Evolutionary conservation across 1,140 invertebrate species (phyloP).

Genomic region (Drosophila willistoni): DNA sequence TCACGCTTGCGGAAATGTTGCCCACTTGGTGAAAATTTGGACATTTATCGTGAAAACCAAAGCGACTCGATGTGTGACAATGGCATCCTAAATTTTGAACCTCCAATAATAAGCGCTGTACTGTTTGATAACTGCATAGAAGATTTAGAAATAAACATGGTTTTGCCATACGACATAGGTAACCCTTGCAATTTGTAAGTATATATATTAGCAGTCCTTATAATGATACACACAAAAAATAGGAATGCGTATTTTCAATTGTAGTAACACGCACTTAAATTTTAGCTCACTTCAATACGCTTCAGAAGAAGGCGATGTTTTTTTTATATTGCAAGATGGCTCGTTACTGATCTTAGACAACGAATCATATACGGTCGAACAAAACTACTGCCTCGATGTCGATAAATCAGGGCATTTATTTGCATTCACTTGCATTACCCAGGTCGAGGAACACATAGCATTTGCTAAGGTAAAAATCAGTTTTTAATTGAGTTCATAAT

Average conservation of each 20-base stretch:
- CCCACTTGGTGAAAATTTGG: slow-evolving; percentile 72
- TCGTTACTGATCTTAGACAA: slow-evolving; percentile 72
- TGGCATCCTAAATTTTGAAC: slow-evolving; percentile 56
- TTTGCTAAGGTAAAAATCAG: slow-evolving; percentile 40
- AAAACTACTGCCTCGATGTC: slow-evolving; percentile 76
- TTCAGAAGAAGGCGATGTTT: slow-evolving; percentile 52
- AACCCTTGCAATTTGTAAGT: slow-evolving; percentile 80
- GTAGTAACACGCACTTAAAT: slow-evolving; percentile 21
- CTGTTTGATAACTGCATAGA: slow-evolving; percentile 80
- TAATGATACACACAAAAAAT: not conserved
- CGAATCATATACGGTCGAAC: slow-evolving; percentile 64
- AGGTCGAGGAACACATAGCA: slow-evolving; percentile 70
- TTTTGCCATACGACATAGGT: slow-evolving; percentile 65
- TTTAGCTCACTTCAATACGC: slow-evolving; percentile 73
- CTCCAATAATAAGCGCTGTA: slow-evolving; percentile 64
- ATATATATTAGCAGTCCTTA: not conserved
- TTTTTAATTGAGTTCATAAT: not conserved
- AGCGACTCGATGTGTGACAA: slow-evolving; percentile 69
- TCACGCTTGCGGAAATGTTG: slow-evolving; percentile 74
- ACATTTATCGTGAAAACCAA: slow-evolving; percentile 69
- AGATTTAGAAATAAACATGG: slow-evolving; percentile 62
- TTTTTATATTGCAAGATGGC: slow-evolving; percentile 76
- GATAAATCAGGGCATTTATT: slow-evolving; percentile 70
- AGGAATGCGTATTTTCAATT: too few species aligned
- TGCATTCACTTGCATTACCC: slow-evolving; percentile 74